phyloP scores from a whole-genome alignment of 2,888 invertebrate genomes.

The Ophion ellenae region DNA sequence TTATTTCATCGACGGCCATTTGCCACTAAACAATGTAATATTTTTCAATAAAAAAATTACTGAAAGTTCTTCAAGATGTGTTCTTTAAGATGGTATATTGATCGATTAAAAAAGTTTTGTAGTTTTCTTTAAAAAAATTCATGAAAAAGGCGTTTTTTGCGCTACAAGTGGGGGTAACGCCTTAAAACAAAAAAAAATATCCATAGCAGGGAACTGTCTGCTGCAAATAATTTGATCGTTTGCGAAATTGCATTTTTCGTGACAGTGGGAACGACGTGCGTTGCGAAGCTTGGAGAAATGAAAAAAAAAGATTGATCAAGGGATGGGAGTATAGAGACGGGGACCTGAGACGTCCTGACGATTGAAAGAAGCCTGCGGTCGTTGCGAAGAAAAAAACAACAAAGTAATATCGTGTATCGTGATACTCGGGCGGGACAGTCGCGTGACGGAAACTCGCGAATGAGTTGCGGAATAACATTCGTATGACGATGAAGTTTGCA shows the following conservation, averaged over 20 bases:
- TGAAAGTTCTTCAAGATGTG: too few relatives aligned
- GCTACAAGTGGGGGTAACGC: too few relatives aligned
- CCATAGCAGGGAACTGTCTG: conserved; percentile 48
- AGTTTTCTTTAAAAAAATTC: too few relatives aligned
- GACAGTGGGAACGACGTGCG: conserved; percentile 14
- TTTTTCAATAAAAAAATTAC: too few relatives aligned
- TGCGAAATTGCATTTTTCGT: background rate
- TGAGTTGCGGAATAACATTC: conserved; percentile 31
- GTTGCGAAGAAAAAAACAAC: conserved; percentile 21
- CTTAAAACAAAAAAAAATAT: background rate
- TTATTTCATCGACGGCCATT: too few relatives aligned
- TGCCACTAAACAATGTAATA: too few relatives aligned
- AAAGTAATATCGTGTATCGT: background rate
- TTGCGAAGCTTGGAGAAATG: conserved; percentile 8
- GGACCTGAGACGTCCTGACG: background rate
- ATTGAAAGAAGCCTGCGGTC: conserved; percentile 12
- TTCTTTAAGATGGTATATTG: too few relatives aligned
- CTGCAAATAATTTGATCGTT: conserved; percentile 78
- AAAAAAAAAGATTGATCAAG: background rate
- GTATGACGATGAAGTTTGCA: conserved; percentile 6
- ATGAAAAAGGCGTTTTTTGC: too few relatives aligned
- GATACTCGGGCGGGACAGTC: background rate
- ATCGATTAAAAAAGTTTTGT: too few relatives aligned
- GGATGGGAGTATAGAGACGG: background rate
- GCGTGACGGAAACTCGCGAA: conserved; percentile 20